Evolutionary conservation across 2,797 vertebrate species (phyloP).

Genomic region (Trichosurus vulpecula): DNA sequence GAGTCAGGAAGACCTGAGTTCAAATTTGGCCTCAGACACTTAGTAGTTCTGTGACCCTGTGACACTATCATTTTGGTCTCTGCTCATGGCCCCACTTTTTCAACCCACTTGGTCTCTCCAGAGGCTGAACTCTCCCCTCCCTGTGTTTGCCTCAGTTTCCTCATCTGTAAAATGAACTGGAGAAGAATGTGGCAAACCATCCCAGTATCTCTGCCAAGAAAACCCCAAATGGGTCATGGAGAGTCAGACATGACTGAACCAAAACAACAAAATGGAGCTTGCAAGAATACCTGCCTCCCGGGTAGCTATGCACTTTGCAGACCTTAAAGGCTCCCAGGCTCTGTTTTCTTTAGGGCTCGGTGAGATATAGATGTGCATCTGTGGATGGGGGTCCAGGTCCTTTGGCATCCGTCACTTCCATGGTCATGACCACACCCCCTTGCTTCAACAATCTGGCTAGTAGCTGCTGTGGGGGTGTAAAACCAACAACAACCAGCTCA

Average conservation of each 20-base stretch:
- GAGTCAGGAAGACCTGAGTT: not conserved
- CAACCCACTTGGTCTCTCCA: no score
- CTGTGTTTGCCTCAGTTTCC: not conserved
- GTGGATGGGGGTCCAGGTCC: not conserved
- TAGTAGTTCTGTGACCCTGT: not conserved
- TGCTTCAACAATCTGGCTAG: no score
- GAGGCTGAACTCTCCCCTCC: no score
- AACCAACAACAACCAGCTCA: no score
- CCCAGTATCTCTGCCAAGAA: not conserved
- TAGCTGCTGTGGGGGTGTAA: no score
- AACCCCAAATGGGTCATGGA: not conserved
- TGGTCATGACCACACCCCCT: not conserved
- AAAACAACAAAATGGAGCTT: not conserved
- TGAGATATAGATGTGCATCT: no score
- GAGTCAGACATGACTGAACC: not conserved
- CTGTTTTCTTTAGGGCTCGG: rapidly evolving
- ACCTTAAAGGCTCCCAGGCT: not conserved
- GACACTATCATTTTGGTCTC: no score
- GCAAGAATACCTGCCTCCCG: not conserved
- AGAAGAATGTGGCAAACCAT: not conserved
- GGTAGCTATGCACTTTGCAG: not conserved
- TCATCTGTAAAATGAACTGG: not conserved
- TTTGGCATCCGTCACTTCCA: not conserved
- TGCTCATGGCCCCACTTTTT: no score
- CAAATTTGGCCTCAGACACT: not conserved